Conservation (phyloP, 2,888 invertebrate genomes). For the Thymelicus acteon region DNA sequence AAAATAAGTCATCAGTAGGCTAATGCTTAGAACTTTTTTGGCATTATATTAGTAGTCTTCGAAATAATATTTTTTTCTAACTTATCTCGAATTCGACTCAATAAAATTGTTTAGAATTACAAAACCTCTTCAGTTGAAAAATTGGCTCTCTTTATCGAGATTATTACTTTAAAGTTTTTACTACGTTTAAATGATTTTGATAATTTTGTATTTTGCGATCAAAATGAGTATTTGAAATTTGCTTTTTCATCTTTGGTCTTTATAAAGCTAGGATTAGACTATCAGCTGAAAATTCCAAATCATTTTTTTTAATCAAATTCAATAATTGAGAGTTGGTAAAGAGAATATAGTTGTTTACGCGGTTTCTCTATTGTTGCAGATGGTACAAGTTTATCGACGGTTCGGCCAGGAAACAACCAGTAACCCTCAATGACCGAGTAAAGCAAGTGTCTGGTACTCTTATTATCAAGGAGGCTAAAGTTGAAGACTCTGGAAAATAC, state of each 20-base stretch:
- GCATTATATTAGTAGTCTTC: constrained; percentile 7
- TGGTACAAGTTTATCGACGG: constrained; percentile 98
- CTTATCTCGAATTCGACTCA: not conserved
- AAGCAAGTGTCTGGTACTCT: constrained; percentile 97
- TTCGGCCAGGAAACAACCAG: constrained; percentile 93
- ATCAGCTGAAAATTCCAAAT: not conserved
- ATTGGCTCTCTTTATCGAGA: constrained; percentile 1
- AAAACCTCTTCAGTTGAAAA: not conserved
- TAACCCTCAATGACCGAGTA: constrained; percentile 94
- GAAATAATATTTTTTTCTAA: not conserved
- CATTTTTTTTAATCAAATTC: not conserved
- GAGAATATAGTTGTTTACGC: constrained; percentile 52
- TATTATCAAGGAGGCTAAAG: constrained; percentile 95
- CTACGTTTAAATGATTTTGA: not conserved
- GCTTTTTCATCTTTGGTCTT: not conserved
- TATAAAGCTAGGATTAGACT: not conserved
- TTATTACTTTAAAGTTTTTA: not conserved
- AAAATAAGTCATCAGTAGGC: not conserved
- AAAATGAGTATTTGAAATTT: not conserved
- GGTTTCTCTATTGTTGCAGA: constrained; percentile 88
- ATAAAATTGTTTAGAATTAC: not conserved
- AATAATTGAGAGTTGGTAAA: not conserved
- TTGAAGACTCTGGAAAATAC: constrained; percentile 97
- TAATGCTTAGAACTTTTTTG: constrained; percentile 9
- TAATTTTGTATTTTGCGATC: not conserved